Conservation (phyloP, 1,140 invertebrate genomes). For the Rhopalosiphum maidis region DNA sequence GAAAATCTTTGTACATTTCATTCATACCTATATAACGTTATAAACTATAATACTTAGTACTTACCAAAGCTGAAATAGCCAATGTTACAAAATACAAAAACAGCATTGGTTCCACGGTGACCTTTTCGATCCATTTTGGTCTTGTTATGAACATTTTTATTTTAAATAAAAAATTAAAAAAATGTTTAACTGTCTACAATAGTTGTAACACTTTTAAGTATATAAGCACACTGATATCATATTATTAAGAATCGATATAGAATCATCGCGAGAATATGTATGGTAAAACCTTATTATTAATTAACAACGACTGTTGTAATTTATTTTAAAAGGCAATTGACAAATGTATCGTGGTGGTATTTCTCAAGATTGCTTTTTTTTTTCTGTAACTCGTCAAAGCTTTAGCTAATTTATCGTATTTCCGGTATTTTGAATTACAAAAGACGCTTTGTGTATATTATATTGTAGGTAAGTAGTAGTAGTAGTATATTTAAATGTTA, state of each 20-base stretch:
- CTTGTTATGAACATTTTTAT: neutral
- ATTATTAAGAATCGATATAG: neutral
- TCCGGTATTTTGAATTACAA: neutral
- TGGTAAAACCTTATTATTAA: neutral
- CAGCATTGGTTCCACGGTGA: conserved; percentile 59
- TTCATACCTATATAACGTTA: neutral
- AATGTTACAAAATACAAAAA: conserved; percentile 58
- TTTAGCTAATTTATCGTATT: neutral
- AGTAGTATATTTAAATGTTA: neutral
- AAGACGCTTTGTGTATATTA: neutral
- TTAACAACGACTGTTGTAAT: neutral
- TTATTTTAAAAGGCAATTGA: neutral
- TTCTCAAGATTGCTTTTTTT: neutral
- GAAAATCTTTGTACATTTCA: neutral
- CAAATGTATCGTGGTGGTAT: neutral
- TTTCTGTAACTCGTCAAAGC: neutral
- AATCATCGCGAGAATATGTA: neutral
- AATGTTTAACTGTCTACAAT: neutral
- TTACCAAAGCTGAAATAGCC: conserved; percentile 55
- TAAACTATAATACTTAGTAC: neutral
- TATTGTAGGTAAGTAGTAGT: neutral
- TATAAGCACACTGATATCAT: neutral
- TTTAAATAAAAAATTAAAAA: neutral
- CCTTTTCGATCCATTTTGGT: conserved; percentile 45
- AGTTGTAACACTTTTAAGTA: neutral